Percentiles rank a stretch among this genome's conserved stretches.
Evolutionary conservation across 2,888 invertebrate species (phyloP).

Genomic region (Tipula helvola): DNA sequence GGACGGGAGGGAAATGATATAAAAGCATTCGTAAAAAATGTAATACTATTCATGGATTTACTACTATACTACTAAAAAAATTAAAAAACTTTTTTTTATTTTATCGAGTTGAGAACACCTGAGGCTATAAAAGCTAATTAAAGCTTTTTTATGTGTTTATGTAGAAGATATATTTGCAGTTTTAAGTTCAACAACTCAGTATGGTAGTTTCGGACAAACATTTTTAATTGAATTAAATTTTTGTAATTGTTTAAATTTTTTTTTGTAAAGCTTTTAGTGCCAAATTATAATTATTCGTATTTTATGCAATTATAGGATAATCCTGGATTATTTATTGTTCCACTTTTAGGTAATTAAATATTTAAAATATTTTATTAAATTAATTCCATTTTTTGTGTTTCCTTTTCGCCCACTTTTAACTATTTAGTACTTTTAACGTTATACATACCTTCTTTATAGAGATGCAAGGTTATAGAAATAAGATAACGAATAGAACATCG

Average conservation of each 20-base stretch:
- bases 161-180: not conserved
- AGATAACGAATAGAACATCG: not conserved
- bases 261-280: not conserved
- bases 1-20: not conserved
- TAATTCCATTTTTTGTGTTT: not conserved
- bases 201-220: not conserved
- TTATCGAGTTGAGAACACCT: not conserved
- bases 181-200: not conserved
- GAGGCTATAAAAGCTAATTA: not conserved
- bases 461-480: not conserved
- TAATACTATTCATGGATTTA: not conserved
- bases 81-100: not conserved
- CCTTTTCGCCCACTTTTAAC: not conserved
- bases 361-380: not conserved
- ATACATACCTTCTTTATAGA: not conserved
- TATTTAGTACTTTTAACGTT: not conserved
- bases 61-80: not conserved
- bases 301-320: not conserved
- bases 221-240: not conserved
- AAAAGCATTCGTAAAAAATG: not conserved
- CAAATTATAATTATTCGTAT: not conserved
- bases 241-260: not conserved
- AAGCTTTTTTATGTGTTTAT: not conserved
- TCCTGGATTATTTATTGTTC: not conserved
- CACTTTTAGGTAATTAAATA: not conserved